Base-by-base conservation (phyloP, 2,113 vertebrate species). In the Cynoglossus semilaevis region DNA sequence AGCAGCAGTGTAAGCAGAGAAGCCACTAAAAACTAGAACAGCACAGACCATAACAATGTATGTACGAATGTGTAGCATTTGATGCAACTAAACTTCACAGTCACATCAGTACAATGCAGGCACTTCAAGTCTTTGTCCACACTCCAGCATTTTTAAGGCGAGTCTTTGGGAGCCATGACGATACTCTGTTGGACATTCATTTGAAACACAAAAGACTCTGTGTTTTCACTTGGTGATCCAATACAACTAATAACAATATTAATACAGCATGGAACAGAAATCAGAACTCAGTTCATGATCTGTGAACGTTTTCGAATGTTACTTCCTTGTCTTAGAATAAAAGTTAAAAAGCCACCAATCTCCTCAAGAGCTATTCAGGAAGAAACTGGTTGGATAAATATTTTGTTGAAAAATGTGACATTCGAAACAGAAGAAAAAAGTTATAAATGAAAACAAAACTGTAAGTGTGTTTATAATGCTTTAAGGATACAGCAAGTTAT, bases 161-260 rank as follows among this genome's bases (percentile, higher is more conserved):
- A 73, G 74, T 74, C 83, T 77, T 79, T 74, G 65, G 77, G 77
- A 89, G 81, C 84, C 84, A 87, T 84, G 80, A 81, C 77, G 85
- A 88, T 81, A 48, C 72, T 54, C 67, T 54, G 70, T 56, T 43
- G 72, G 72, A 71, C 66, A 66, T 74, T 70, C 75, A 78, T 48
- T 43, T 3, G 45, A 70, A 69, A 70, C 78, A 81, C 48, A 4
- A 44, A 51, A 47, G 67, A 62, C 51, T 75, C 51, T 81, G 72
- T 79, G 76, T 41, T 78, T 63, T 4, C 22, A 57, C 65, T 72
- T 58, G 63, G 72, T 80, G 68, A 78, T 66, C 61, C 87, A 77
- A 63, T 68, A 72, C 72, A 50, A 72, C 58, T 54, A 77, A 75
- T 74, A 51, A 35, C 35, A 43, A 79, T 71, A 58, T 53, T 58